A percentile compares a stretch with the other conserved stretches of the same genome.
phyloP scores from a whole-genome alignment of 2,797 vertebrate species.

The Epinephelus malabaricus region DNA sequence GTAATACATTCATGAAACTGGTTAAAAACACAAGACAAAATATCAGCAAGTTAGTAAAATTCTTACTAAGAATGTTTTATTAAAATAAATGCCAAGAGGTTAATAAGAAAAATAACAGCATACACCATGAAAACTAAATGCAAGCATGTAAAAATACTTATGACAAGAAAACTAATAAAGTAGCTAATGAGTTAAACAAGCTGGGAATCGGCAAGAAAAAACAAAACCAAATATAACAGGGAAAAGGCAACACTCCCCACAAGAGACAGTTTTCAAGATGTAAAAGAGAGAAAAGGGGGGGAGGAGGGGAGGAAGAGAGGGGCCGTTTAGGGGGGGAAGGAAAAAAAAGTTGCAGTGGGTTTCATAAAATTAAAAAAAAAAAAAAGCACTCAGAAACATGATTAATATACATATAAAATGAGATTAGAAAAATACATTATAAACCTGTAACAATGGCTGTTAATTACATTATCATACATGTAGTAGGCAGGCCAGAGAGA shows the following conservation, averaged over 20 bases:
- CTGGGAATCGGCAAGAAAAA: slow-evolving; percentile 86
- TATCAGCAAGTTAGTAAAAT: slow-evolving; percentile 93
- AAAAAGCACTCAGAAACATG: slow-evolving; percentile 85
- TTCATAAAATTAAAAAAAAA: slow-evolving; percentile 74
- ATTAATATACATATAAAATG: slow-evolving; percentile 93
- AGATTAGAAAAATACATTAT: slow-evolving; percentile 95
- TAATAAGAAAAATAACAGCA: slow-evolving; percentile 93
- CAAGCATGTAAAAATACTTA: slow-evolving; percentile 92
- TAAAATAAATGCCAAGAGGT: slow-evolving; percentile 93
- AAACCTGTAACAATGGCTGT: slow-evolving; percentile 93
- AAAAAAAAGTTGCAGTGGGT: slow-evolving; percentile 74
- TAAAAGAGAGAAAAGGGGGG: slow-evolving; percentile 64
- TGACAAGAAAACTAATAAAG: slow-evolving; percentile 90
- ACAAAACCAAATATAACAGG: slow-evolving; percentile 81
- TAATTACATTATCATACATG: slow-evolving; percentile 93
- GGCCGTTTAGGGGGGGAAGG: slow-evolving; percentile 30
- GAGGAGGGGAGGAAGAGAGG: slow-evolving; percentile 52
- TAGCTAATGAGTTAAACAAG: slow-evolving; percentile 92
- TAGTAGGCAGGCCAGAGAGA: slow-evolving; percentile 90
- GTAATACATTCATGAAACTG: slow-evolving; percentile 89
- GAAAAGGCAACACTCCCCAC: slow-evolving; percentile 88
- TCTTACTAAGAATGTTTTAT: slow-evolving; percentile 94
- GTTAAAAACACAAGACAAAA: slow-evolving; percentile 92
- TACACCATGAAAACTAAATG: slow-evolving; percentile 93
- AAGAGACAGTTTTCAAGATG: slow-evolving; percentile 82